phyloP scores from a whole-genome alignment of 2,888 invertebrate genomes.

The Caenorhabditis sp. region DNA sequence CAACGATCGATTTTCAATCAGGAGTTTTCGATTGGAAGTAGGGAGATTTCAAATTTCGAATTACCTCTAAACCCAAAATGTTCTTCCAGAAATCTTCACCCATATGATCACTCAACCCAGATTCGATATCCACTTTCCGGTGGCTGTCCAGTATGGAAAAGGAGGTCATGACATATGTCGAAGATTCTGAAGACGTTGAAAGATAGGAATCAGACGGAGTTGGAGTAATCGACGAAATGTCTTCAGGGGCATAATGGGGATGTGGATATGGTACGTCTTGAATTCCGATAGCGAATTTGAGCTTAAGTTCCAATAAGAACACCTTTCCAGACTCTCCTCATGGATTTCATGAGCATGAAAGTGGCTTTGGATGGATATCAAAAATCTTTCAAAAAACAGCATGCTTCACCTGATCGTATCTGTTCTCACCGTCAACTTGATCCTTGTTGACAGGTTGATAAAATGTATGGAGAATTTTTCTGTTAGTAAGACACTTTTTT shows the following conservation, averaged over 20 bases:
- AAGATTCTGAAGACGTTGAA: neutral
- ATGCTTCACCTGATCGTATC: too few relatives aligned
- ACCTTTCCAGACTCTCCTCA: constrained; percentile 13
- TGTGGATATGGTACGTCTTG: neutral
- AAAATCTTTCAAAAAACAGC: too few relatives aligned
- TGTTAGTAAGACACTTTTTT: too few relatives aligned
- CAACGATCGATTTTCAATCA: constrained; percentile 1
- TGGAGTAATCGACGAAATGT: neutral
- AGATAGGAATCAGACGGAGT: too few relatives aligned
- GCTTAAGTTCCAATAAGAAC: too few relatives aligned
- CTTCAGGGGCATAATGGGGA: neutral
- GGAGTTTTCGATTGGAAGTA: neutral
- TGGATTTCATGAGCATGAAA: constrained; percentile 22
- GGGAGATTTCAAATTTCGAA: neutral
- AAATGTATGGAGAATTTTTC: too few relatives aligned
- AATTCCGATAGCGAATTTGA: too few relatives aligned
- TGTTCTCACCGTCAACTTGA: too few relatives aligned
- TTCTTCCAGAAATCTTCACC: constrained; percentile 24
- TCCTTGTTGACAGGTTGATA: too few relatives aligned
- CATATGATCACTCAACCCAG: constrained; percentile 4
- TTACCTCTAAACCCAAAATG: neutral
- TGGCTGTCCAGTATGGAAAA: constrained; percentile 12
- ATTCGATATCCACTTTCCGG: constrained; percentile 13
- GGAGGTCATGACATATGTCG: constrained; percentile 14
- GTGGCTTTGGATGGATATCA: constrained; percentile 1